Percentiles rank a stretch among this genome's conserved stretches.
Conservation (phyloP, 2,113 vertebrate species). For the Gobius niger region DNA sequence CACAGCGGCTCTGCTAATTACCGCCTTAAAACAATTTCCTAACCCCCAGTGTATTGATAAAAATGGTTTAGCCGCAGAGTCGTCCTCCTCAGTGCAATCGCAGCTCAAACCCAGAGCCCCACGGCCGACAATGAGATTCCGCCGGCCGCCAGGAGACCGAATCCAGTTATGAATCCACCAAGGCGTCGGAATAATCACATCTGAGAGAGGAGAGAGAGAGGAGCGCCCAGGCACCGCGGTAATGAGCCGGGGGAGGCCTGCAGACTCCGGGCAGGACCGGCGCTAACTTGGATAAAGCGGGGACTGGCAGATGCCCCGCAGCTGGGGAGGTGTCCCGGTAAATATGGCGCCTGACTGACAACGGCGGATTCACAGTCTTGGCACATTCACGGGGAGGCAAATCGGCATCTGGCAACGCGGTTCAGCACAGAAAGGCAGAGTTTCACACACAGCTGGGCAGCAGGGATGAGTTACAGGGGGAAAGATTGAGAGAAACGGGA, state of each 20-base stretch:
- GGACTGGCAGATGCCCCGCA: constrained; percentile 51
- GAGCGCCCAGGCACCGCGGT: neutral
- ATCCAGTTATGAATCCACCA: neutral
- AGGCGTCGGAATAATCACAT: constrained; percentile 11
- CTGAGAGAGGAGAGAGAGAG: neutral
- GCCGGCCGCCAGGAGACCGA: neutral
- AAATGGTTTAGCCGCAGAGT: neutral
- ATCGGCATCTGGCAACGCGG: constrained; percentile 31
- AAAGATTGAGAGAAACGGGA: no score
- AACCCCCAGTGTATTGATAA: neutral
- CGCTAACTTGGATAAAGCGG: constrained; percentile 28
- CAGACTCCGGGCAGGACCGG: neutral
- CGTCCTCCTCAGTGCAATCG: neutral
- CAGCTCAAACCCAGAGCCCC: neutral
- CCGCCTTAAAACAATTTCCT: neutral
- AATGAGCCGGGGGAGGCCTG: neutral
- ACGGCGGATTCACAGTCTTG: constrained; percentile 18
- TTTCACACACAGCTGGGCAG: neutral
- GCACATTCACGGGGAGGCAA: constrained; percentile 20
- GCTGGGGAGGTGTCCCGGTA: constrained; percentile 47
- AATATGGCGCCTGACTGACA: constrained; percentile 27
- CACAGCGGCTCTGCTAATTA: neutral
- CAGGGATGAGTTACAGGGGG: no score
- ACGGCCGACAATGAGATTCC: neutral
- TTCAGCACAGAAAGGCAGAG: constrained; percentile 11